A percentile compares a stretch with the other conserved stretches of the same genome.
Conservation (phyloP, 2,888 invertebrate genomes). For the Endotricha flammealis region DNA sequence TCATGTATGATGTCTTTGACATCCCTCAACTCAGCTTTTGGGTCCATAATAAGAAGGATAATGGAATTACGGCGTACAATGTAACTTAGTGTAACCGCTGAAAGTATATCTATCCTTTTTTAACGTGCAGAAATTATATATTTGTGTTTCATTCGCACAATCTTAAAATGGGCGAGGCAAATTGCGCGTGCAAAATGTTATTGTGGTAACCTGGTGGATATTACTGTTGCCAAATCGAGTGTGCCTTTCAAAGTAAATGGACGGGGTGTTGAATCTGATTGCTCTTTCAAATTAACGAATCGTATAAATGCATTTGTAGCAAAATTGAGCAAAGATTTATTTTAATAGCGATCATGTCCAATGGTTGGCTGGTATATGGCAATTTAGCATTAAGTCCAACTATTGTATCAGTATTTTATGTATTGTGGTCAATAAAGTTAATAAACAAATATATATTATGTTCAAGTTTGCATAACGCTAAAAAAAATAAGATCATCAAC, state of each 20-base stretch:
- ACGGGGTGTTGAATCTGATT: too few species aligned
- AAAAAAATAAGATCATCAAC: too few species aligned
- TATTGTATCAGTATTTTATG: too few species aligned
- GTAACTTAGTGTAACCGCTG: not conserved
- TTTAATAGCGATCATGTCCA: too few species aligned
- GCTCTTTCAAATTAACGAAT: too few species aligned
- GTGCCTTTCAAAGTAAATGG: conserved; percentile 2
- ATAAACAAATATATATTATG: too few species aligned
- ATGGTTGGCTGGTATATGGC: too few species aligned
- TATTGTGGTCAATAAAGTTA: too few species aligned
- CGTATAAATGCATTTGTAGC: too few species aligned
- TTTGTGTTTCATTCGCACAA: not conserved
- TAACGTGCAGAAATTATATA: not conserved
- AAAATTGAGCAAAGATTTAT: too few species aligned
- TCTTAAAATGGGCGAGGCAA: conserved; percentile 1
- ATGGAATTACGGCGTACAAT: conserved; percentile 4
- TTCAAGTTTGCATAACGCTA: too few species aligned
- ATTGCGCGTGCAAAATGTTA: conserved; percentile 5
- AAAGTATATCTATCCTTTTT: not conserved
- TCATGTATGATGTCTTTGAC: conserved; percentile 1
- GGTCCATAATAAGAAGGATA: conserved; percentile 7
- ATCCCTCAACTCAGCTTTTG: not conserved
- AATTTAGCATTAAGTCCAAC: too few species aligned
- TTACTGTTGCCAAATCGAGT: conserved; percentile 3
- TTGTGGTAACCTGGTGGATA: conserved; percentile 2